Evolutionary conservation across 1,140 invertebrate species (phyloP), one percentile per base, ranked within the genome.

Genomic region (Bombus breviceps): DNA sequence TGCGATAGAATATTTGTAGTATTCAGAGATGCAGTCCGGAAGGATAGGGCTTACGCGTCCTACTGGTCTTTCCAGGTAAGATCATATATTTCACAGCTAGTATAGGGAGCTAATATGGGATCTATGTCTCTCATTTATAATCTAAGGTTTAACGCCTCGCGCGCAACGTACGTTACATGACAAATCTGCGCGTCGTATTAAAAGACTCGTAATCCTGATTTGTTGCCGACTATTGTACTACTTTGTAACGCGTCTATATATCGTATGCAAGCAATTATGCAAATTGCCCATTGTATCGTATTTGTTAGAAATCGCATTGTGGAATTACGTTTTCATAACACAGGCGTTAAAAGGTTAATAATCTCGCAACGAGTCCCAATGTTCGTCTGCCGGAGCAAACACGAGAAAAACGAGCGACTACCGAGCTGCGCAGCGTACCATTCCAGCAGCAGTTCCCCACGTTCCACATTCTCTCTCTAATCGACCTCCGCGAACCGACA

Each of bases 401-500:
- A 39, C 34, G 68, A 39, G 25, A 5, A 39, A 39, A 25, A 22
- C 34, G 32, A 68, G 0, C 66, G 32, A 68, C 66, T 34, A 22
- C 68, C 59, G 68, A 69, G 34, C 68, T 22, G 34, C 32, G 32
- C 25, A 2, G 34, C 47, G 18, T 53, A 53, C 69, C 32, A 39
- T 43, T 53, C 73, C 73, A 28, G 47, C 73, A 57, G 15, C 68
- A 59, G 80, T 76, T 75, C 73, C 64, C 73, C 62, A 76, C 73
- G 81, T 66, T 76, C 81, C 66, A 53, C 43, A 68, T 83, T 75
- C 73, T 28, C 47, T 12, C 57, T 53, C 72, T 62, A 77, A 83
- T 68, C 62, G 66, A 22, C 34, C 64, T 32, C 53, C 59, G n/a
- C 81, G 43, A 22, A 57, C n/a, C 47, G 10, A n/a, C 71, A 43